Evolutionary conservation across 2,888 invertebrate species (phyloP).

Genomic region (Rhaphigaster nebulosa): DNA sequence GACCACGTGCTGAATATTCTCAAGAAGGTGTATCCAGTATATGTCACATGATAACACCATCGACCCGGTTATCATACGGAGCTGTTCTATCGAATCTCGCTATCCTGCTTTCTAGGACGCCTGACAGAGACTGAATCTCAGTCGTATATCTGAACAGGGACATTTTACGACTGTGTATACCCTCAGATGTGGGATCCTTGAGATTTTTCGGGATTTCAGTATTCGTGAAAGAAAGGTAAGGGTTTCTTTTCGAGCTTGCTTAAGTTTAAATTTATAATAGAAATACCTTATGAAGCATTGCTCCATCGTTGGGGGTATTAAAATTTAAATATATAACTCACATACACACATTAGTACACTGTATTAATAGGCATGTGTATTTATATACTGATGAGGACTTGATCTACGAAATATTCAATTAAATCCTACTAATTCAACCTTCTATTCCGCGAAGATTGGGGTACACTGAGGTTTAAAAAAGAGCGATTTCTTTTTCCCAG

Average conservation of each 20-base stretch:
- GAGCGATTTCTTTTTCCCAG: too few species aligned
- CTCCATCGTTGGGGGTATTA: not conserved
- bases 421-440: too few species aligned
- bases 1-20: too few species aligned
- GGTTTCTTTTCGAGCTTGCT: not conserved
- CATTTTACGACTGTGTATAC: not conserved
- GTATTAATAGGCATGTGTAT: too few species aligned
- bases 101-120: not conserved
- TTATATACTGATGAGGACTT: too few species aligned
- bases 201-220: not conserved
- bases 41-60: not conserved
- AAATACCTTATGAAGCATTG: not conserved
- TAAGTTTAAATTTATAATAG: not conserved
- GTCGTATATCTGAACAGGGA: not conserved
- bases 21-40: too few species aligned
- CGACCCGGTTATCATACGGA: not conserved
- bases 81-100: not conserved
- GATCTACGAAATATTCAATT: too few species aligned
- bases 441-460: too few species aligned
- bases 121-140: not conserved
- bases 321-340: not conserved
- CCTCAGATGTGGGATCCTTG: not conserved
- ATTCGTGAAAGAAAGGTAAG: not conserved
- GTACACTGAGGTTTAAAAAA: too few species aligned
- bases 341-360: too few species aligned